These are phyloP conservation scores for Rotaria socialis DNA, from an alignment of 2,888 invertebrate genomes.

Conservation along the genomic window DNA sequence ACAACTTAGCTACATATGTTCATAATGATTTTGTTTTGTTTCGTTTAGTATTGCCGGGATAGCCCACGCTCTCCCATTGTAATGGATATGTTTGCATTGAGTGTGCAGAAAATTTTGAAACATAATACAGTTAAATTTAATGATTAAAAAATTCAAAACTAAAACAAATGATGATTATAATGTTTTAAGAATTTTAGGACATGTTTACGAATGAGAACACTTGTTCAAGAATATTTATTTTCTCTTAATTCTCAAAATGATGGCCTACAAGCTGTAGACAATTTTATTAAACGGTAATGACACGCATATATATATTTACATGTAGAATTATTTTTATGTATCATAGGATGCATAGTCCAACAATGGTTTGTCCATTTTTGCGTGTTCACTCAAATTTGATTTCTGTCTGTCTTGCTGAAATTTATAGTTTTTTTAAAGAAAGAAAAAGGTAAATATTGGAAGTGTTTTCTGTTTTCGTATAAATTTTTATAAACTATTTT, in stretches of 20 bases:
- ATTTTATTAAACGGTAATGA: conserved; percentile 67
- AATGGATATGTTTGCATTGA: conserved; percentile 69
- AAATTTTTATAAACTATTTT: neutral
- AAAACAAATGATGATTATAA: conserved; percentile 14
- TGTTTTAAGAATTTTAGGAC: conserved; percentile 69
- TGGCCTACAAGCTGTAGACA: conserved; percentile 68
- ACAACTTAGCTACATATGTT: too few species aligned
- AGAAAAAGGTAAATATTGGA: conserved; percentile 51
- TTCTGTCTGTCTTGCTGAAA: conserved; percentile 72
- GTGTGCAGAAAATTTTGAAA: conserved; percentile 73
- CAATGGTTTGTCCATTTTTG: conserved; percentile 73
- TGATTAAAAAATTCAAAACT: neutral
- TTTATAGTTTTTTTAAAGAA: conserved; percentile 64
- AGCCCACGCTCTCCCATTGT: conserved; percentile 70
- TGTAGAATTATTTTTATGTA: neutral
- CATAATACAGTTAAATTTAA: conserved; percentile 66
- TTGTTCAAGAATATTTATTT: conserved; percentile 71
- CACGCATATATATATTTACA: conserved; percentile 25
- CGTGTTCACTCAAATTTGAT: conserved; percentile 74
- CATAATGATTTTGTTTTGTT: conserved; percentile 39
- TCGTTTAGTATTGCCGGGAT: conserved; percentile 65
- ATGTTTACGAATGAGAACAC: conserved; percentile 69
- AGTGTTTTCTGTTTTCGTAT: neutral
- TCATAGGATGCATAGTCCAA: conserved; percentile 67
- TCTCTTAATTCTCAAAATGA: conserved; percentile 72